Conservation (phyloP, 2,797 vertebrate species). For the Eremophila alpestris region DNA sequence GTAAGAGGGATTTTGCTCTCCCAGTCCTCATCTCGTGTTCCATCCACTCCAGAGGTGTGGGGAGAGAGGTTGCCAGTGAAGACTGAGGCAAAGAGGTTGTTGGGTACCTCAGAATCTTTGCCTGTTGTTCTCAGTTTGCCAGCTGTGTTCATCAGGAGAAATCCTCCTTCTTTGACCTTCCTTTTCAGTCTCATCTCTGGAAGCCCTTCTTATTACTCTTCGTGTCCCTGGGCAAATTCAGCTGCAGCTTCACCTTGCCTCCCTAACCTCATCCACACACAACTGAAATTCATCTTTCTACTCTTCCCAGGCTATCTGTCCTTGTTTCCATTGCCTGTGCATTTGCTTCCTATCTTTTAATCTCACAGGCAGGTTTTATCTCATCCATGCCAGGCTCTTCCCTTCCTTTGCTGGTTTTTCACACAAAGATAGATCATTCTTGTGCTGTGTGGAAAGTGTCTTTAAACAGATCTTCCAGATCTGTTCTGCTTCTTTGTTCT, state of each 20-base stretch:
- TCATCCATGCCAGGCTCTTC: background rate
- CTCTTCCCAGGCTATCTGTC: background rate
- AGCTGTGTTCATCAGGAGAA: fast-evolving
- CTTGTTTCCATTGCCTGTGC: background rate
- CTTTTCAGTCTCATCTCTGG: background rate
- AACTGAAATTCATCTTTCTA: too few relatives aligned
- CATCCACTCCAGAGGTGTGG: background rate
- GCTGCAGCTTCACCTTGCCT: background rate
- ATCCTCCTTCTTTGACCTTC: background rate
- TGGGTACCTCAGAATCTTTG: too few relatives aligned
- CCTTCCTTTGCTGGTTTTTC: background rate
- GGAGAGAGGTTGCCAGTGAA: background rate
- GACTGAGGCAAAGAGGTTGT: background rate
- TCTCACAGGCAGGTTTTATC: background rate
- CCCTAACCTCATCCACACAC: background rate
- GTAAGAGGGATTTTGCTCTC: background rate
- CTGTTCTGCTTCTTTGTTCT: background rate
- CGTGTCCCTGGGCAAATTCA: background rate
- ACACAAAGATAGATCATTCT: background rate
- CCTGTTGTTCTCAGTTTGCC: background rate
- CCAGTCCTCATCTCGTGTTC: background rate
- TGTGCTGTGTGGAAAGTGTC: background rate
- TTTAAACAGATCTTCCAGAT: background rate
- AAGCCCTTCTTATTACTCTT: background rate
- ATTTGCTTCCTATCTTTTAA: background rate